phyloP scores from a whole-genome alignment of 2,113 vertebrate genomes.

The Macquaria ambigua region DNA sequence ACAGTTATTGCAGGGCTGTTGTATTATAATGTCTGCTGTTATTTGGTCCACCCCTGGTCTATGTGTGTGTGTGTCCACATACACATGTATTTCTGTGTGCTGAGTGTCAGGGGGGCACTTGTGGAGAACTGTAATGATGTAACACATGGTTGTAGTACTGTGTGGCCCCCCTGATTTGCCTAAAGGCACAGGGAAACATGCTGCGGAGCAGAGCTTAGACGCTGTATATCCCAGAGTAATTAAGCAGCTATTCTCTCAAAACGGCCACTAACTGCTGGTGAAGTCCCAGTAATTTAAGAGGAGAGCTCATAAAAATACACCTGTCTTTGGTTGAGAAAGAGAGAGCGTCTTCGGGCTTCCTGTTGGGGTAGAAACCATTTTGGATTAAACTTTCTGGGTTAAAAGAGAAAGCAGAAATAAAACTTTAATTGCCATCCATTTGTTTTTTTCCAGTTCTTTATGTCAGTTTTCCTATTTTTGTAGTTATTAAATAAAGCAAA shows the following conservation, averaged over 20 bases:
- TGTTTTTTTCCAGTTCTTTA: neutral
- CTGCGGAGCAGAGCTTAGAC: constrained; percentile 80
- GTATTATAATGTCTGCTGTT: neutral
- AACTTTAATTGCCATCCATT: neutral
- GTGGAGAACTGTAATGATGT: constrained; percentile 84
- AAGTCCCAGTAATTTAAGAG: constrained; percentile 89
- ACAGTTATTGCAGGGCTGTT: neutral
- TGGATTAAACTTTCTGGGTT: neutral
- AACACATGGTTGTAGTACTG: constrained; percentile 83
- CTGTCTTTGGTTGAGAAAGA: constrained; percentile 81
- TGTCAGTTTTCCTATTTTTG: constrained; percentile 7
- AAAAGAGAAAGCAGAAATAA: neutral
- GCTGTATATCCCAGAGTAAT: constrained; percentile 86
- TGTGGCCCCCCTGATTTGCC: constrained; percentile 80
- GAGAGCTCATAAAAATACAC: constrained; percentile 92
- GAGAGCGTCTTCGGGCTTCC: constrained; percentile 77
- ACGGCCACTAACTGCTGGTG: constrained; percentile 78
- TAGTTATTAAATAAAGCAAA: neutral
- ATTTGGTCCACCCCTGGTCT: neutral
- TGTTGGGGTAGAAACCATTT: neutral
- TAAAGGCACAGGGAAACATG: constrained; percentile 79
- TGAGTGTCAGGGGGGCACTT: neutral
- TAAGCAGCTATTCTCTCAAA: constrained; percentile 85
- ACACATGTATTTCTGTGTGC: neutral
- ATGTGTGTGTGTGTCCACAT: neutral